Evolutionary conservation across 2,888 invertebrate genomes (phyloP), one percentile per base, ranked within the genome.

Genomic region (Heteromurus nitidus): DNA sequence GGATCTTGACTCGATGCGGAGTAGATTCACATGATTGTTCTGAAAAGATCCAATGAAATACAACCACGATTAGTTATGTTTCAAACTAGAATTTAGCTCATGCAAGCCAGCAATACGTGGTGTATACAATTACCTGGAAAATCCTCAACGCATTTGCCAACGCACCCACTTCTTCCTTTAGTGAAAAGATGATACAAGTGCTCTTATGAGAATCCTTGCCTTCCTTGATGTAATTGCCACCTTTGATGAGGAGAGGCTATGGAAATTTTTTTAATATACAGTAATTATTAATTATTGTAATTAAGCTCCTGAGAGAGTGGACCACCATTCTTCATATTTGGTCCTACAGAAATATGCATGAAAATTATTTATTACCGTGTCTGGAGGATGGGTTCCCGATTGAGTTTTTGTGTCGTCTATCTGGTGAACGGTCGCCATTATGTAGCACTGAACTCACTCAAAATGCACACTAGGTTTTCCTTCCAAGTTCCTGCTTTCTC

Each of bases 1-100:
- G 0, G 97, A 96, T 31, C 96, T 16, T 91, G 98, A 98, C 89
- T 98, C 98, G 82, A 98, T 98, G 89, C 98, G 97, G 85, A 94
- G 90, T 76, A 98, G 92, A 89, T 98, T 98, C 18, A 98, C 93
- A 20, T 89, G 87, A 85, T 90, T 88, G 18, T 88, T 87, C 91
- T 91, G 84, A 26, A 31, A 31, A 28, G 22, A 30, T 30, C 13
- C 20, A 22, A 55, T 69, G 24, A 67, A 18, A n/a, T n/a, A n/a
- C n/a, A n/a, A n/a, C n/a, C n/a, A n/a, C n/a, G n/a, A n/a, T n/a
- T n/a, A n/a, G n/a, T n/a, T n/a, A n/a, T n/a, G n/a, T n/a, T n/a
- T n/a, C n/a, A n/a, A n/a, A n/a, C n/a, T n/a, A n/a, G n/a, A n/a
- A n/a, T n/a, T n/a, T n/a, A n/a, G n/a, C n/a, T n/a, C n/a, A n/a